Conservation (phyloP, 30 jellyfish, hydroid and myxozoan species). For the Phacellophora camtschatica region DNA sequence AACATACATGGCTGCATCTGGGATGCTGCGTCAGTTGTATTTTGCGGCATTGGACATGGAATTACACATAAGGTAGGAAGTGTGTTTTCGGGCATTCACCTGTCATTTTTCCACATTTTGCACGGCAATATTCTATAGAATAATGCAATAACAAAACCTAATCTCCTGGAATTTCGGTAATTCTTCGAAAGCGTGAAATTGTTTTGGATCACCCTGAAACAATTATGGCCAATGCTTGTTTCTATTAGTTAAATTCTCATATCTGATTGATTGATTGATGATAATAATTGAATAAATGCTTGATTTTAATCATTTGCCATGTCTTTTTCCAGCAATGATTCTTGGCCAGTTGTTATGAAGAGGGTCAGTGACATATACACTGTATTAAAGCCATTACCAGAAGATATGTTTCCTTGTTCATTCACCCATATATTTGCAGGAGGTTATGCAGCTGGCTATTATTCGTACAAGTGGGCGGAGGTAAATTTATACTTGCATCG, state of each 20-base stretch:
- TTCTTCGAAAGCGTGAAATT: no score
- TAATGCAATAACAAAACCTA: no score
- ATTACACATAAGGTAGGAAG: constrained; percentile 43
- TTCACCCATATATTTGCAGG: constrained; percentile 79
- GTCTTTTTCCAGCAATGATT: constrained; percentile 59
- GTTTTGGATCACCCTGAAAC: no score
- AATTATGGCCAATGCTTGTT: no score
- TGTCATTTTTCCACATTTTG: no score
- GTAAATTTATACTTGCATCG: constrained; percentile 29
- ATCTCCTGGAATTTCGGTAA: no score
- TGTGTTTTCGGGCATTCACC: no score
- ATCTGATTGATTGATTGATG: no score
- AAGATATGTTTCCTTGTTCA: constrained; percentile 86
- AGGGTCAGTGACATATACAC: constrained; percentile 72
- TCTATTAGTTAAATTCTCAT: no score
- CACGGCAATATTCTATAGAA: no score
- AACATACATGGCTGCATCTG: constrained; percentile 76
- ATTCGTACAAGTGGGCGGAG: constrained; percentile 97
- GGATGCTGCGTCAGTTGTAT: constrained; percentile 80
- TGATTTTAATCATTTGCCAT: no score
- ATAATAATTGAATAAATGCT: no score
- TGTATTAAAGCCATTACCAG: constrained; percentile 72
- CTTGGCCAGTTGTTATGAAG: constrained; percentile 81
- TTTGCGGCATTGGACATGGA: constrained; percentile 78
- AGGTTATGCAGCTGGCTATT: constrained; percentile 96